phyloP scores from a whole-genome alignment of 1,140 invertebrate genomes.

The Ericerus pela region DNA sequence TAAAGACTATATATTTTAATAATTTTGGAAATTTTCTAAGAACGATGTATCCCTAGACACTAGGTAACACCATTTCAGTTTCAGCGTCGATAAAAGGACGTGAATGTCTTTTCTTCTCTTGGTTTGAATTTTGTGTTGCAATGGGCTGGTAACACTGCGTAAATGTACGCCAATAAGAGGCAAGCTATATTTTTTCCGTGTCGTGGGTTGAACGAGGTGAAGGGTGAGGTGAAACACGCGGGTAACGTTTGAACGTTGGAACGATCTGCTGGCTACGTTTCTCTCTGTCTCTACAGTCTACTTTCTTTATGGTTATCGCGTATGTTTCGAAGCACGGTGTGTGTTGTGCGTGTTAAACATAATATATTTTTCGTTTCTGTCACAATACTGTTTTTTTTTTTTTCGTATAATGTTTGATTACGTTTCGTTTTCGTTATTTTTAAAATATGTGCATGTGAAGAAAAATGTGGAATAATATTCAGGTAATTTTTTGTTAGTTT shows the following conservation, averaged over 20 bases:
- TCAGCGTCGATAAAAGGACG: no score
- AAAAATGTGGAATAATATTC: conserved; percentile 10
- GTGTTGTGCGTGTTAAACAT: no score
- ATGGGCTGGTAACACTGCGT: conserved; percentile 3
- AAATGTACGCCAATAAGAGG: background rate
- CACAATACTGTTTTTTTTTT: background rate
- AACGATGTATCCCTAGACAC: no score
- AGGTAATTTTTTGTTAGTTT: no score
- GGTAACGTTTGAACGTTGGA: conserved; percentile 11
- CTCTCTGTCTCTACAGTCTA: no score
- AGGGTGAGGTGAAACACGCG: conserved; percentile 8
- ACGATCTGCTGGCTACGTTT: conserved; percentile 4
- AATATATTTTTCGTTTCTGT: no score
- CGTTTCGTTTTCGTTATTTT: conserved; percentile 9
- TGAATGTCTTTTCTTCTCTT: no score
- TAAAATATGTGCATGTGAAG: conserved; percentile 4
- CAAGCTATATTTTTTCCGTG: conserved; percentile 8
- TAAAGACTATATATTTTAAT: no score
- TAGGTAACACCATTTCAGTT: no score
- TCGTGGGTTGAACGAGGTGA: conserved; percentile 3
- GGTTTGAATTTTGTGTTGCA: no score
- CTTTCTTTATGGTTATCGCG: conserved; percentile 8
- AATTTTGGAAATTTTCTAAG: no score
- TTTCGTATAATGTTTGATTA: conserved; percentile 7
- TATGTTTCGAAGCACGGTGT: background rate